Evolutionary conservation across 2,797 vertebrate genomes (phyloP).

Genomic region (Labeo calbasu): DNA sequence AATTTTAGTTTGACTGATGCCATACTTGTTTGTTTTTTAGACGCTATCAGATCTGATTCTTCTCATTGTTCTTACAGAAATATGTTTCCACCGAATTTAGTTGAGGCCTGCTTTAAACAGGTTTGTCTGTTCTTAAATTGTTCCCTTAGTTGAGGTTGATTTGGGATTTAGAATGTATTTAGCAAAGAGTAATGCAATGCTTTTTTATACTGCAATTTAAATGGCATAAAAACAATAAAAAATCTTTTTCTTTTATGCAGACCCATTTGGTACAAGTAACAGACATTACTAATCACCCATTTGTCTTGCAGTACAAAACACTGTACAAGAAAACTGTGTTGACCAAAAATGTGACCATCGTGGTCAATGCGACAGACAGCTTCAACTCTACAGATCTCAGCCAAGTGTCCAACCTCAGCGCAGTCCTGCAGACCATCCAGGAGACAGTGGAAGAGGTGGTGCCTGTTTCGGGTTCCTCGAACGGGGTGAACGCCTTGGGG

Average conservation of each 20-base stretch:
- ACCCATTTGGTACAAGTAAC: neutral
- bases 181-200: no score
- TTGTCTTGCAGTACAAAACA: conserved; percentile 90
- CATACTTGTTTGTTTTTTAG: neutral
- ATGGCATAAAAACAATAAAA: no score
- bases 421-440: conserved; percentile 81
- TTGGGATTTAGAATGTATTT: no score
- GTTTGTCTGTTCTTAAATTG: conserved; percentile 70
- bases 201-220: no score
- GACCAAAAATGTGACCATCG: conserved; percentile 79
- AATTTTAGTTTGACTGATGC: neutral
- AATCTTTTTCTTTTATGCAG: no score
- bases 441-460: conserved; percentile 88
- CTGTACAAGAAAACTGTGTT: conserved; percentile 85
- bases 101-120: conserved; percentile 98
- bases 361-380: conserved; percentile 75
- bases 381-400: conserved; percentile 74
- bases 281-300: neutral
- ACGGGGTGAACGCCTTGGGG: conserved; percentile 92
- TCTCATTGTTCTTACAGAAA: conserved; percentile 79
- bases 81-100: conserved; percentile 97
- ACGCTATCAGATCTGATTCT: neutral
- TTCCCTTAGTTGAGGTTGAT: no score
- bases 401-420: conserved; percentile 80
- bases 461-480: conserved; percentile 86